Base-by-base conservation (phyloP, 2,888 invertebrate genomes). In the Trissolcus brochymenae region DNA sequence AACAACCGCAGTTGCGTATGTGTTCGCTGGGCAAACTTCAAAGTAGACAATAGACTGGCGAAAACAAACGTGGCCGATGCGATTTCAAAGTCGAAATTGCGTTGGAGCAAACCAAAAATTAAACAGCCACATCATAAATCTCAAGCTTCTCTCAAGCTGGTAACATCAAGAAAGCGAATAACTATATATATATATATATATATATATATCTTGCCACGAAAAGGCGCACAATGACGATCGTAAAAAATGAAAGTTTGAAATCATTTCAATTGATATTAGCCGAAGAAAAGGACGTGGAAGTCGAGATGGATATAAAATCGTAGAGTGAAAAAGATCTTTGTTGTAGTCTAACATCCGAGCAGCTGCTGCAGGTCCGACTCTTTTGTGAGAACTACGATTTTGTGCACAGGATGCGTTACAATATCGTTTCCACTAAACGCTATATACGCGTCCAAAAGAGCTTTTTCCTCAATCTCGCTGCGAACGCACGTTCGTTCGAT, bases 311-410 rank as follows among this genome's bases (percentile, higher is more conserved):
- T 72, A 78, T 72, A 51, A 16, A 75, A 73, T 76, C 65, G 72
- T 60, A 61, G 17, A 65, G 67, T 56, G 72, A 76, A 76, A 71
- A 78, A 64, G 68, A 76, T 76, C 79, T 79, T 79, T 79, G 78
- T 76, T 76, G 76, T 76, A 75, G 76, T 73, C 74, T 72, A 76
- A 71, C 54, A 61, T 64, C 64, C 53, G 61, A 76, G 65, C 75
- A 79, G 78, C 78, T 79, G 78, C 78, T 68, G 29, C 76, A 79
- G 72, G 78, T 76, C 79, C 76, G 76, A 76, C 73, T 71, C 68
- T 78, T 78, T 78, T 71, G 59, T 72, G 51, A 60, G 51, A 56
- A 65, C 60, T 57, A 41, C 55, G 72, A 74, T 61, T 68, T 67
- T 71, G 64, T 40, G 11, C 59, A 25, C 64, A 21, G 60, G 25